A percentile compares a stretch with the other conserved stretches of the same genome.
These are phyloP conservation scores for Leptinotarsa tumamoca DNA, from an alignment of 2,888 invertebrate genomes.

Conservation along the genomic window DNA sequence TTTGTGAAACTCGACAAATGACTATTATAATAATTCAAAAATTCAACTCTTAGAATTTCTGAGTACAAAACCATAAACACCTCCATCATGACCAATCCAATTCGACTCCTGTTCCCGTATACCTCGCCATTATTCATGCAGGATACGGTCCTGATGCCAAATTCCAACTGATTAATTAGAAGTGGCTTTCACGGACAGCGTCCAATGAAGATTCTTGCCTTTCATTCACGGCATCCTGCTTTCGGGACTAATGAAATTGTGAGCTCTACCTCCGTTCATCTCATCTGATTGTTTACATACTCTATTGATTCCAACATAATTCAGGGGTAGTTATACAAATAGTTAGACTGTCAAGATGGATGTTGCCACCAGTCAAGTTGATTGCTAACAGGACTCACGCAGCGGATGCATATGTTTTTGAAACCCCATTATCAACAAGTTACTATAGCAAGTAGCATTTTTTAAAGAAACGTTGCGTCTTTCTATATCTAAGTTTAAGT, in stretches of 20 bases:
- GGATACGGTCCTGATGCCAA: slow-evolving; percentile 15
- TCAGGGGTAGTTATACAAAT: slow-evolving; percentile 14
- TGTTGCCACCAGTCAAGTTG: slow-evolving; percentile 8
- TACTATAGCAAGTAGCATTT: too few species aligned
- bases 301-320: slow-evolving; percentile 15
- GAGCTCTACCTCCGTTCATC: slow-evolving; percentile 17
- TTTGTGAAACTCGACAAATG: too few species aligned
- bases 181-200: slow-evolving; percentile 19
- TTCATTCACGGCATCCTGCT: slow-evolving; percentile 19
- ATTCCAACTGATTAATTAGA: slow-evolving; percentile 21
- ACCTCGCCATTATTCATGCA: slow-evolving; percentile 10
- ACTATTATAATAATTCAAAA: too few species aligned
- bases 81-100: background rate
- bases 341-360: slow-evolving; percentile 18
- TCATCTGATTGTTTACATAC: slow-evolving; percentile 18
- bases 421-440: background rate
- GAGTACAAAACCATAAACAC: background rate
- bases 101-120: background rate
- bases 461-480: too few species aligned
- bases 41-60: too few species aligned
- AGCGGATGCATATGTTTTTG: background rate
- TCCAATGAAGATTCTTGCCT: slow-evolving; percentile 26
- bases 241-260: slow-evolving; percentile 14
- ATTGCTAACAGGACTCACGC: background rate
- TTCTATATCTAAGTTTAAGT: too few species aligned